A percentile compares a stretch with the other conserved stretches of the same genome.
These are phyloP conservation scores for Crotalus viridis DNA, from an alignment of 2,113 vertebrate species.

Conservation along the genomic window DNA sequence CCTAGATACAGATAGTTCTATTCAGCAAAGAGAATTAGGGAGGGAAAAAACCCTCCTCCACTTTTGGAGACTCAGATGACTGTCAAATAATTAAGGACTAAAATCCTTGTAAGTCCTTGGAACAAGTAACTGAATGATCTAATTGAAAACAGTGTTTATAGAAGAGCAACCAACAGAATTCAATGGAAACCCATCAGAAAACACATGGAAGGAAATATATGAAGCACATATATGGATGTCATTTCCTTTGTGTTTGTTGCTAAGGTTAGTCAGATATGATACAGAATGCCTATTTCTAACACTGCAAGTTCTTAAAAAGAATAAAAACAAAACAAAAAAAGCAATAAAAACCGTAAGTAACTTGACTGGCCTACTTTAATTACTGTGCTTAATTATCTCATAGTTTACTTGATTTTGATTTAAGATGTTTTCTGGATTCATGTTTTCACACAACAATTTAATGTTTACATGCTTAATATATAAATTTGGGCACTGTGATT, in stretches of 20 bases:
- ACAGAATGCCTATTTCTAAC: background rate
- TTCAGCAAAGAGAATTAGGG: slow-evolving; percentile 13
- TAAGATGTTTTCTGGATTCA: background rate
- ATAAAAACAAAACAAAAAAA: background rate
- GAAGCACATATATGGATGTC: background rate
- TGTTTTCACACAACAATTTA: background rate
- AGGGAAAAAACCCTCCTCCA: slow-evolving; percentile 10
- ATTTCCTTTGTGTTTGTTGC: background rate
- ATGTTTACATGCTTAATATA: background rate
- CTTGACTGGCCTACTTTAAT: background rate
- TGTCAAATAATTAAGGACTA: slow-evolving; percentile 14
- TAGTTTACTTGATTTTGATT: background rate
- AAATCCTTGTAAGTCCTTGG: background rate
- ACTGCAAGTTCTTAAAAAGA: background rate
- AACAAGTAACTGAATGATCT: slow-evolving; percentile 1
- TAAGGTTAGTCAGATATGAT: background rate
- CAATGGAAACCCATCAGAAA: background rate
- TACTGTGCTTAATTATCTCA: background rate
- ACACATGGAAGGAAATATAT: background rate
- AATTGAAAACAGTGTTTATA: background rate
- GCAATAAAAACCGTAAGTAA: background rate
- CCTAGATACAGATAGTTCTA: slow-evolving; percentile 41
- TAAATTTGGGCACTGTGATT: background rate
- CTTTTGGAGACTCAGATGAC: slow-evolving; percentile 13
- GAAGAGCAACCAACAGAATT: background rate